phyloP scores from a whole-genome alignment of 1,140 invertebrate species.

The Sarcophaga peregrina region DNA sequence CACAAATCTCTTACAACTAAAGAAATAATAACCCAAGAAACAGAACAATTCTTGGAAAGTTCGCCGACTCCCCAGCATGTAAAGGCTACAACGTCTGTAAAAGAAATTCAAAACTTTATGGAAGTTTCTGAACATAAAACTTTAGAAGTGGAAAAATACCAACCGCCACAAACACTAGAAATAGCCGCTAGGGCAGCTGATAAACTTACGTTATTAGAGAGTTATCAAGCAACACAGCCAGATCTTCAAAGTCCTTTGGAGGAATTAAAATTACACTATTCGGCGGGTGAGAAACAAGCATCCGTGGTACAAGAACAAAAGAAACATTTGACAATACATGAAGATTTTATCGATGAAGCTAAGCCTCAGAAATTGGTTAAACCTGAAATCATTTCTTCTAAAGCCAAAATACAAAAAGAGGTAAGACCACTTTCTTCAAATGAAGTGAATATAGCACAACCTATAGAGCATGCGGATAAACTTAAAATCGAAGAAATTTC shows the following conservation, averaged over 20 bases:
- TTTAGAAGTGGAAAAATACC: constrained; percentile 43
- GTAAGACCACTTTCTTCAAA: background rate
- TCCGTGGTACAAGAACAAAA: constrained; percentile 34
- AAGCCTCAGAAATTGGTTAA: background rate
- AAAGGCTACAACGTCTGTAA: constrained; percentile 48
- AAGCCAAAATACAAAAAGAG: background rate
- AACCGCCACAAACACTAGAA: background rate
- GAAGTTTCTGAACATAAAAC: constrained; percentile 74
- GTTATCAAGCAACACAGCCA: constrained; percentile 48
- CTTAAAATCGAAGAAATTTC: background rate
- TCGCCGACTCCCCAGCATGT: constrained; percentile 36
- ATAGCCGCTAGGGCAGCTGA: constrained; percentile 10
- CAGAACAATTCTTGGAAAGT: constrained; percentile 3
- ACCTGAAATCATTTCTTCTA: background rate
- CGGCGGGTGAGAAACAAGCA: constrained; percentile 47
- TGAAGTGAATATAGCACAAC: constrained; percentile 20
- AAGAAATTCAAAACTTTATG: constrained; percentile 54
- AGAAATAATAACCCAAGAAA: constrained; percentile 19
- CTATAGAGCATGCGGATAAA: background rate
- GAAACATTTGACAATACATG: background rate
- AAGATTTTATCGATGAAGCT: constrained; percentile 11
- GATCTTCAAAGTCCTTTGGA: constrained; percentile 56
- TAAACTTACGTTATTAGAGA: constrained; percentile 30
- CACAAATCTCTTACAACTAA: constrained; percentile 25
- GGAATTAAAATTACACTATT: constrained; percentile 49